These are phyloP conservation scores for Linnaemya vulpina DNA, from an alignment of 2,888 invertebrate genomes.

Conservation along the genomic window DNA sequence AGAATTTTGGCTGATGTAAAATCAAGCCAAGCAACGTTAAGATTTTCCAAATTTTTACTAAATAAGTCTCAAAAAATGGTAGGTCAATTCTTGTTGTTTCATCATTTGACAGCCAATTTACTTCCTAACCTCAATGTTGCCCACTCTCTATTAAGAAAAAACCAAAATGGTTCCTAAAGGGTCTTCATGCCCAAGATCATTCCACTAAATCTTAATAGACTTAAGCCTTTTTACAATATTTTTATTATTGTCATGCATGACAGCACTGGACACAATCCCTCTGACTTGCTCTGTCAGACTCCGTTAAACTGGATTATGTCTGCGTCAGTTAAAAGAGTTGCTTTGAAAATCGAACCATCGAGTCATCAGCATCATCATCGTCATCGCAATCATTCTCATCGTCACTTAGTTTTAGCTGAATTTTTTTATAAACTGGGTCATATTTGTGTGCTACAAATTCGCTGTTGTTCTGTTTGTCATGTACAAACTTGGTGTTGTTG, in stretches of 20 bases:
- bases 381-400: not conserved
- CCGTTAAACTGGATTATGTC: not conserved
- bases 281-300: not conserved
- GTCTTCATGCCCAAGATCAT: too few species aligned
- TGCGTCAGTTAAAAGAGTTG: not conserved
- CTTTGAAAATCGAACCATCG: not conserved
- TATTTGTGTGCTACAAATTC: constrained; percentile 64
- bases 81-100: too few species aligned
- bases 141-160: too few species aligned
- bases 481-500: constrained; percentile 30
- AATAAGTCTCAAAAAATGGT: too few species aligned
- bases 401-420: constrained; percentile 34
- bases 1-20: too few species aligned
- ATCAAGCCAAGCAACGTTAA: too few species aligned
- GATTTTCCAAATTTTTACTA: too few species aligned
- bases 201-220: not conserved
- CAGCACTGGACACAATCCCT: not conserved
- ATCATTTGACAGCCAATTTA: too few species aligned
- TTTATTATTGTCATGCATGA: not conserved
- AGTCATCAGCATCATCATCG: not conserved
- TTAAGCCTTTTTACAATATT: not conserved
- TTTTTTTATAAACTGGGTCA: constrained; percentile 65
- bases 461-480: constrained; percentile 26
- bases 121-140: too few species aligned
- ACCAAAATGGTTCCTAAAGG: too few species aligned